phyloP scores from a whole-genome alignment of 2,888 invertebrate genomes.

The Desoria tigrina region DNA sequence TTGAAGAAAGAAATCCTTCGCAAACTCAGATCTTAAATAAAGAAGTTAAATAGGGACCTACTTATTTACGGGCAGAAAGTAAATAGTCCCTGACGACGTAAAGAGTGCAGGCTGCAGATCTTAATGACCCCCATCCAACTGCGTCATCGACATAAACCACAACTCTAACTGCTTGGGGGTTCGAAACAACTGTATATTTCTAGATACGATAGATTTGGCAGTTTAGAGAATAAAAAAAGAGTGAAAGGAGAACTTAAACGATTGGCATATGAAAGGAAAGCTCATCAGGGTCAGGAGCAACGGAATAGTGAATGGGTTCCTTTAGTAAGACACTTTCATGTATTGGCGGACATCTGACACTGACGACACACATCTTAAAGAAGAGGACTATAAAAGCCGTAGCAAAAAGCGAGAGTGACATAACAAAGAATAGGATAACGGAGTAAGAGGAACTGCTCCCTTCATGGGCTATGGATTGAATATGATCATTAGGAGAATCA shows the following conservation, averaged over 20 bases:
- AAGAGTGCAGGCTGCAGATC: too few relatives aligned
- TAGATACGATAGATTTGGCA: neutral
- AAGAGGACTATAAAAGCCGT: slow-evolving; percentile 56
- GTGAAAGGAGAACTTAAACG: slow-evolving; percentile 25
- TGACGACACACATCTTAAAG: slow-evolving; percentile 56
- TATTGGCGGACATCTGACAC: slow-evolving; percentile 55
- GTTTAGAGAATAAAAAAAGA: neutral
- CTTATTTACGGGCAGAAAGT: too few relatives aligned
- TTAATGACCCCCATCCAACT: too few relatives aligned
- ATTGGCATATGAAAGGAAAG: slow-evolving; percentile 49
- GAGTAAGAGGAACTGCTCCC: slow-evolving; percentile 9
- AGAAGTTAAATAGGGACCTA: too few relatives aligned
- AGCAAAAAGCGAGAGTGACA: slow-evolving; percentile 56
- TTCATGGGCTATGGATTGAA: slow-evolving; percentile 7
- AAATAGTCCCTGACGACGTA: too few relatives aligned
- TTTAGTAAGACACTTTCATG: slow-evolving; percentile 54
- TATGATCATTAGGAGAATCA: slow-evolving; percentile 39
- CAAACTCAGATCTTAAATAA: too few relatives aligned
- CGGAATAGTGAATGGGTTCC: slow-evolving; percentile 55
- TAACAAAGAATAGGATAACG: slow-evolving; percentile 55
- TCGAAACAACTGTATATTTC: neutral
- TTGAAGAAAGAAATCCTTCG: too few relatives aligned
- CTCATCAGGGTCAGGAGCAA: slow-evolving; percentile 55
- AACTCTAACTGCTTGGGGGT: neutral
- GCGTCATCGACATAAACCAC: neutral